A percentile compares a stretch with the other conserved stretches of the same genome.
Evolutionary conservation across 2,888 invertebrate genomes (phyloP).

Genomic region (Eucera pruinosa): DNA sequence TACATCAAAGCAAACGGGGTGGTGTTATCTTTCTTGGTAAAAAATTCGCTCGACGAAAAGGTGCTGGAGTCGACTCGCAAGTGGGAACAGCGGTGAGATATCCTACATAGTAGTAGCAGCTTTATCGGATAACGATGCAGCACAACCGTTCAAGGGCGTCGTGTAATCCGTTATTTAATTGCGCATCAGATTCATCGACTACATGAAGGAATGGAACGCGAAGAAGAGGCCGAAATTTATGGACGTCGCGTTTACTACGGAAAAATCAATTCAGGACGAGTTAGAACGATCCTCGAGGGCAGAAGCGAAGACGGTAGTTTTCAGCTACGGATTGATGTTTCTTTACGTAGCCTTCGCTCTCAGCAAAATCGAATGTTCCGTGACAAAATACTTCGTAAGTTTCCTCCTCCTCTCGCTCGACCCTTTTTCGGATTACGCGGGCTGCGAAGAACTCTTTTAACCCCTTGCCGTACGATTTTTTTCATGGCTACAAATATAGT

Average conservation of each 20-base stretch:
- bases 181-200: conserved; percentile 86
- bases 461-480: too few relatives aligned
- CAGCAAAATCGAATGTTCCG: conserved; percentile 85
- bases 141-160: too few relatives aligned
- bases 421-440: too few relatives aligned
- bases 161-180: neutral
- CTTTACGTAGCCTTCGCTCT: conserved; percentile 94
- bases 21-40: conserved; percentile 91
- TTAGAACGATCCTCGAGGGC: conserved; percentile 93
- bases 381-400: conserved; percentile 75
- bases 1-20: conserved; percentile 89
- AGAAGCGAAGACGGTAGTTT: conserved; percentile 92
- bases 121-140: too few relatives aligned
- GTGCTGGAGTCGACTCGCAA: conserved; percentile 87
- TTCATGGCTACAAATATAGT: too few relatives aligned
- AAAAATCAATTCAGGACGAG: conserved; percentile 96
- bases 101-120: too few relatives aligned
- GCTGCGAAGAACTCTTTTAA: too few relatives aligned
- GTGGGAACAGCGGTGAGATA: conserved; percentile 89
- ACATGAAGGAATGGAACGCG: conserved; percentile 87
- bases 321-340: conserved; percentile 97
- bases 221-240: conserved; percentile 86
- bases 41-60: conserved; percentile 88
- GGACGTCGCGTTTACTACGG: conserved; percentile 90
- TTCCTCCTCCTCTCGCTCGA: too few relatives aligned